Base-by-base conservation (phyloP, 2,888 invertebrate genomes). In the Acleris holmiana region DNA sequence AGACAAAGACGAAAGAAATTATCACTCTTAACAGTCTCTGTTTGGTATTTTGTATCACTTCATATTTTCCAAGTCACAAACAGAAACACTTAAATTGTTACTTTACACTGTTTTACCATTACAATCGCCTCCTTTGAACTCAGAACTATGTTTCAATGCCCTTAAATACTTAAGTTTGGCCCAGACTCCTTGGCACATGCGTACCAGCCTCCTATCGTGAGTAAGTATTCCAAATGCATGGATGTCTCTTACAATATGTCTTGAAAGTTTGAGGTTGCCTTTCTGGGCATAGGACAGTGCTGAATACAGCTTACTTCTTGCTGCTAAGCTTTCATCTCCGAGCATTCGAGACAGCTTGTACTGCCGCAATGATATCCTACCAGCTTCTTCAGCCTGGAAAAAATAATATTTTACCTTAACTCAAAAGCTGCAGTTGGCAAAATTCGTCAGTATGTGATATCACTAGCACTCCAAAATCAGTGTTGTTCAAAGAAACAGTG, bases 131-230 rank as follows among this genome's bases (percentile, higher is more conserved):
- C 71, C 63, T 19, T 57, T 18, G 29, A 25, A n/a, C 7, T 25
- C 23, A 47, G 71, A 18, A 35, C 53, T 67, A 35, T 78, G 73
- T 29, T 76, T 82, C 35, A 81, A 66, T 23, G 71, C 73, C 64
- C 83, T 83, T 68, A 92, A 78, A 75, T 96, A 96, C 73, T 94
- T 94, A 35, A 97, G 86, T 76, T 97, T 97, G 0, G 95, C 94
- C 97, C 98, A 98, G 65, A 98, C 96, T 48, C 98, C 98, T 69
- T 94, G 93, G 79, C 98, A 97, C 97, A 98, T 98, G 69, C 94
- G 94, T 54, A 95, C 87, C 54, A 98, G 89, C 55, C 96, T 93
- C 57, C 85, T 88, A 79, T 98, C 97, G 3, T 92, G 85, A 0
- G 91, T 87, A 13, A 69, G 63, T 51, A 85, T 78, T 0, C 93